A percentile compares a stretch with the other conserved stretches of the same genome.
These are phyloP conservation scores for Andrena bicolor DNA, from an alignment of 2,888 invertebrate species.

Conservation along the genomic window DNA sequence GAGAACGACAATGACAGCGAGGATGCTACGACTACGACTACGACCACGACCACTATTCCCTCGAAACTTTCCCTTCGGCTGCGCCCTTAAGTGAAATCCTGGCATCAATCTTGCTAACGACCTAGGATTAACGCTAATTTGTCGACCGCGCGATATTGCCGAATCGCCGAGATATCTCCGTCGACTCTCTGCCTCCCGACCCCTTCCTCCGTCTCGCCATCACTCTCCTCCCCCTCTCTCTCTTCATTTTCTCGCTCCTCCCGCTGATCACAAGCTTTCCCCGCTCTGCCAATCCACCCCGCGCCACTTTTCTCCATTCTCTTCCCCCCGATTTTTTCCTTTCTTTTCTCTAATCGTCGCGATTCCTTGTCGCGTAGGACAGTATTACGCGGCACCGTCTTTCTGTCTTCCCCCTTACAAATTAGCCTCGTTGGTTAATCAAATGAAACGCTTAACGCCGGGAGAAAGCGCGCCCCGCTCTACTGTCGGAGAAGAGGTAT, in stretches of 20 bases:
- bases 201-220: background rate
- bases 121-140: constrained; percentile 83
- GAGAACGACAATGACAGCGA: constrained; percentile 63
- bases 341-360: background rate
- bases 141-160: constrained; percentile 82
- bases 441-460: too few relatives aligned
- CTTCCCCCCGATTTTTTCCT: background rate
- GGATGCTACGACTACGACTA: constrained; percentile 32
- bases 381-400: too few relatives aligned
- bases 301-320: too few relatives aligned
- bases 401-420: too few relatives aligned
- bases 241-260: background rate
- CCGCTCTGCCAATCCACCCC: background rate
- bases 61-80: constrained; percentile 62
- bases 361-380: background rate
- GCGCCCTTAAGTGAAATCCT: constrained; percentile 81
- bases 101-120: constrained; percentile 84
- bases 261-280: background rate
- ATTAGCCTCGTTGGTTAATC: too few relatives aligned
- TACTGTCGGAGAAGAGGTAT: background rate
- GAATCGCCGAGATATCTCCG: constrained; percentile 81
- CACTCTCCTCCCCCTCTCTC: background rate
- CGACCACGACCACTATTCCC: constrained; percentile 43
- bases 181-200: constrained; percentile 33
- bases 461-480: background rate